Conservation (phyloP, 2,888 invertebrate genomes). For the Drosophila acutilabella region DNA sequence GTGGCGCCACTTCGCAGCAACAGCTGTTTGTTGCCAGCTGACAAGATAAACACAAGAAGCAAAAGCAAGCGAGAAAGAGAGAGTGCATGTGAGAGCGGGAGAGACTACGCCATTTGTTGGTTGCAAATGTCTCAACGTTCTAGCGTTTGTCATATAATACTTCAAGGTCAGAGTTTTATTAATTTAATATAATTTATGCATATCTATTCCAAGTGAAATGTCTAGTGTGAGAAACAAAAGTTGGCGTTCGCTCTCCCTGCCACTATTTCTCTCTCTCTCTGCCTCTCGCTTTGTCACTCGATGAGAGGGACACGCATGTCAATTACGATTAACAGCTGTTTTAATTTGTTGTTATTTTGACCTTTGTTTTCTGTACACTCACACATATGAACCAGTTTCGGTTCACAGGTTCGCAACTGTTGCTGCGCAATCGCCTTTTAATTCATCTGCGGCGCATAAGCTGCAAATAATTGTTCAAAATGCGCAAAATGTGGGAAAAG, state of each 20-base stretch:
- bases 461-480: conserved; percentile 19
- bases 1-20: conserved; percentile 49
- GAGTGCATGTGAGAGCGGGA: neutral
- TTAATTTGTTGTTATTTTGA: conserved; percentile 5
- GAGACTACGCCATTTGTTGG: neutral
- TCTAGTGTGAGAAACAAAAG: conserved; percentile 11
- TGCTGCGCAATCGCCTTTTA: conserved; percentile 44
- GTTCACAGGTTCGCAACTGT: conserved; percentile 18
- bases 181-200: conserved; percentile 40
- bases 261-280: neutral
- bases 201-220: conserved; percentile 22
- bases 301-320: conserved; percentile 16
- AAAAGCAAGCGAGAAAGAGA: conserved; percentile 6
- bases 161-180: conserved; percentile 40
- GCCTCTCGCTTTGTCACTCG: neutral
- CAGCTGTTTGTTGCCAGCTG: conserved; percentile 41
- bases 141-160: conserved; percentile 14
- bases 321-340: conserved; percentile 25
- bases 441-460: conserved; percentile 24
- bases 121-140: neutral
- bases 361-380: conserved; percentile 15
- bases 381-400: conserved; percentile 25
- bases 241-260: conserved; percentile 2
- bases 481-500: neutral
- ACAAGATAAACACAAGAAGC: conserved; percentile 19